Base-by-base conservation (phyloP, 2,888 invertebrate genomes). In the Pachliopta kotzebuea region DNA sequence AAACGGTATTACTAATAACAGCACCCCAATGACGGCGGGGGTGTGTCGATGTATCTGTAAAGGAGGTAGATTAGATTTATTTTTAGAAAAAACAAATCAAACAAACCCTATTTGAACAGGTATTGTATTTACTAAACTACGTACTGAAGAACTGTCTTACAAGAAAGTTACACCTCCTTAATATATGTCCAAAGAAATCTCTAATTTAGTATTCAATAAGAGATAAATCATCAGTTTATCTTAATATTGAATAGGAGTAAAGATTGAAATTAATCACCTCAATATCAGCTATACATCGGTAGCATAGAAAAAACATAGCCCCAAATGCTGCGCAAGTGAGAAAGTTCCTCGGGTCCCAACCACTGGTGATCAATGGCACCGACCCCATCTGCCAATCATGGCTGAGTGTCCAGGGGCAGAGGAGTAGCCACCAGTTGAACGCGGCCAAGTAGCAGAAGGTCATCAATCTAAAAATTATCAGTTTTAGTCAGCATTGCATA, bases 351-450 rank as follows among this genome's bases (percentile, higher is more conserved):
- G 92, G 91, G 80, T 97, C 97, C 96, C 86, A 85, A 9, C 78
- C 83, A 57, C 84, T 86, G 59, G 95, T 94, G 71, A 97, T 93
- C 67, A 97, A 90, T 24, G 96, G 96, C 68, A 97, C 94, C 18
- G 96, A 96, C 8, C 96, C 96, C 95, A 96, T 96, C 88, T 97
- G 97, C 97, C 97, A 97, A 84, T 97, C 97, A 80, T 97, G 97
- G 73, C 96, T 96, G 56, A 97, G 91, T 0, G 94, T 94, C 76
- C 94, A 93, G 0, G 97, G 97, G 70, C 95, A 96, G 62, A 97
- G 86, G n/a, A 97, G 88, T 68, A 97, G 85, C 96, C 96, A 96
- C 92, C 95, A 94, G 90, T 97, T 97, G 89, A 96, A 95, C 1
- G 95, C 95, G 8, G 96, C 95, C 77, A 97, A 86, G 87, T 96